Conservation (phyloP, 2,113 vertebrate species). For the Laticauda laticaudata region DNA sequence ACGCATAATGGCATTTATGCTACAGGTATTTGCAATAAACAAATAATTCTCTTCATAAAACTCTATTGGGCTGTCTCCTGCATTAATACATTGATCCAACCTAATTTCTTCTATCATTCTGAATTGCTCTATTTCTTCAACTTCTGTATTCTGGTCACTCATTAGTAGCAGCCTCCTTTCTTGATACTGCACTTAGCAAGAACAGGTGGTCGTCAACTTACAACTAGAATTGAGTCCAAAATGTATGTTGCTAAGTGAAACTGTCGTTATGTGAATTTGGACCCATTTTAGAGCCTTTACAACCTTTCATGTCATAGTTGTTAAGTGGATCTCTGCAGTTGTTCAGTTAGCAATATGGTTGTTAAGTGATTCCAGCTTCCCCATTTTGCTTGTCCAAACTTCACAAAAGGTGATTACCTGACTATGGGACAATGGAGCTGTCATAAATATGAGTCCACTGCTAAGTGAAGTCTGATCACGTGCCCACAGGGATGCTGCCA, state of each 20-base stretch:
- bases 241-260: neutral
- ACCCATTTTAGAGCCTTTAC: neutral
- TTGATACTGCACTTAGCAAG: neutral
- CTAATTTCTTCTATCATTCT: neutral
- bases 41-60: neutral
- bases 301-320: neutral
- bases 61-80: neutral
- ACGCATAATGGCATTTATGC: neutral
- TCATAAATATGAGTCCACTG: neutral
- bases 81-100: neutral
- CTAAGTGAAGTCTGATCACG: neutral
- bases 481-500: neutral
- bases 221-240: neutral
- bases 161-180: neutral
- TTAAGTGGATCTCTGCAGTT: neutral
- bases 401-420: neutral
- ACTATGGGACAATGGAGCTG: neutral
- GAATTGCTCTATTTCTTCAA: neutral
- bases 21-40: neutral
- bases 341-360: neutral
- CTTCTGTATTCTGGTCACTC: neutral
- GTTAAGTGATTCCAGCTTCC: neutral
- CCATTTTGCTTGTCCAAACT: neutral
- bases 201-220: neutral
- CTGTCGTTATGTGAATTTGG: neutral